Evolutionary conservation across 2,888 invertebrate species (phyloP), one percentile per base, ranked within the genome.

Genomic region (Tiliacea citrago): DNA sequence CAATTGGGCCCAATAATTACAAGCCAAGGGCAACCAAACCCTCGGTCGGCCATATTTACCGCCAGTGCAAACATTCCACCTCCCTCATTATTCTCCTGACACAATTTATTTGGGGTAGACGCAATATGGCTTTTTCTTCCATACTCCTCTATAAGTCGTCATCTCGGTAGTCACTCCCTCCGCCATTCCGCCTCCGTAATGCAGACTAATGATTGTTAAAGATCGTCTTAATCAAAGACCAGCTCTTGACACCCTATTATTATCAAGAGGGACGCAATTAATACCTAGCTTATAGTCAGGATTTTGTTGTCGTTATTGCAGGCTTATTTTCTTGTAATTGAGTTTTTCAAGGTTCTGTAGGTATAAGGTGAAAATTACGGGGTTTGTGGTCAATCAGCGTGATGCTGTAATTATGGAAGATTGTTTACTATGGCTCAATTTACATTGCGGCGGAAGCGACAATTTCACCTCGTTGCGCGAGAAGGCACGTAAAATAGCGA

Each of bases 191-290:
- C 12, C 42, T 16, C 29, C 7, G 35, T 86, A 89, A 91, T 87
- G 74, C 76, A 88, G 88, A 90, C 86, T 84, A 88, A 90, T 83
- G 87, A 79, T 74, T 77, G 80, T 79, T 81, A 81, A 87, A 88
- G 86, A 86, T 87, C 67, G 63, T 39, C 47, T 58, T 89, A 88
- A 91, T 91, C 88, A 91, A 74, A 85, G 85, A 62, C 73, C 66
- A 51, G 21, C 71, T 62, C 76, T 73, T 75, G 73, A 78, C 73
- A 82, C 79, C 69, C 69, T 73, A 67, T 85, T 80, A 85, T 83
- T 85, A 76, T 67, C 68, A 77, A 78, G 77, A 66, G 63, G 57
- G 39, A 29, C 75, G 72, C 83, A 88, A 86, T 87, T 84, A 84
- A 84, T 85, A 24, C 12, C 16, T 82, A 76, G 83, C 78, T 86